Base-by-base conservation (phyloP, 92 coral and sea anemone genomes). In the Zoanthus gigantus region DNA sequence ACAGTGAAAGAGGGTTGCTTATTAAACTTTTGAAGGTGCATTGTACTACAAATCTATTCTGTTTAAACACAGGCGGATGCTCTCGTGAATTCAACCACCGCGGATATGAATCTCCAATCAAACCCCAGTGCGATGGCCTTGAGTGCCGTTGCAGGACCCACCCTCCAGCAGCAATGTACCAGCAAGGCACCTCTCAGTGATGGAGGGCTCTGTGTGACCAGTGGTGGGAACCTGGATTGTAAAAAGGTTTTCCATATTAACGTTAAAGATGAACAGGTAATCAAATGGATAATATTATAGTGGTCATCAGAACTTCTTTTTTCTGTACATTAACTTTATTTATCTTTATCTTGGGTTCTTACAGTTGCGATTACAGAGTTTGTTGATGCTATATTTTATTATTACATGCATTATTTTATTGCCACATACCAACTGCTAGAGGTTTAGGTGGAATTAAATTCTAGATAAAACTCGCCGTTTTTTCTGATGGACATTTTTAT, bases 71-170 rank as follows among this genome's bases (percentile, higher is more conserved):
- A 88, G 91, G 91, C 83, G 18, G 91, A 88, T 67, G 87, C 30
- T 34, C 75, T 88, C 4, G 91, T 88, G 63, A 88, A 88, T 82
- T 73, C 87, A 73, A 88, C 91, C 4, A 71, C 87, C 9, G 57
- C 67, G 63, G 72, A 88, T 16, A 77, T 88, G 69, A 30, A 88
- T 13, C 73, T 88, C 7, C 58, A 54, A 47, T 76, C 84, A 18
- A 88, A 88, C 63, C 91, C 91, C 2, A 82, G 91, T 72, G 79
- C 87, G 10, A 46, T 16, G 74, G 91, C 91, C 17, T 31, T 88
- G 9, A 82, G 91, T 47, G 44, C 42, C 7, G 72, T 9, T 60
- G 91, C 91, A 9, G 91, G 91, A 72, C 91, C 91, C 8, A n/a
- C 63, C n/a, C 87, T 88, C 37, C 91, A 88, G 72, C 72, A 73